These are phyloP conservation scores for Amazona ochrocephala DNA, from an alignment of 2,797 vertebrate genomes.

Conservation along the genomic window DNA sequence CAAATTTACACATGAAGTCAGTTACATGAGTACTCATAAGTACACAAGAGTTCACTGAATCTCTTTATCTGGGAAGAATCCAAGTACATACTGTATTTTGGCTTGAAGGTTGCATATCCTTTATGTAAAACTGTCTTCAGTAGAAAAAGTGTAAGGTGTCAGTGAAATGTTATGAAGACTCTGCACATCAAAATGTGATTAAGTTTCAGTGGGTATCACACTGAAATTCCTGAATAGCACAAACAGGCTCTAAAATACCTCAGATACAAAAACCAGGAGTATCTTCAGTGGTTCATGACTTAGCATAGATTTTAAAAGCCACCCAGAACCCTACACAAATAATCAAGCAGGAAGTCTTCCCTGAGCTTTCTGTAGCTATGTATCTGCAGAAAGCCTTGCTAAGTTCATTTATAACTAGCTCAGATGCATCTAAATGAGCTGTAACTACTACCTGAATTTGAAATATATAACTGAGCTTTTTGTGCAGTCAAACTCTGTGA, in stretches of 20 bases:
- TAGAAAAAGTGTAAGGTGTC: constrained; percentile 14
- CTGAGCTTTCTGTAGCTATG: not conserved
- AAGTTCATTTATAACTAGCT: not conserved
- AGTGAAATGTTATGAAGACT: not conserved
- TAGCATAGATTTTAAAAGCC: not conserved
- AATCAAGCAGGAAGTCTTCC: not conserved
- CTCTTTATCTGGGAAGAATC: not conserved
- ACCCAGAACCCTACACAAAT: not conserved
- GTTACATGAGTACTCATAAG: not conserved
- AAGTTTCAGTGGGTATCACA: not conserved
- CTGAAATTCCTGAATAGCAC: not conserved
- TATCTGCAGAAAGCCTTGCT: not conserved
- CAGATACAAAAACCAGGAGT: not conserved
- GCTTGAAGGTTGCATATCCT: not conserved
- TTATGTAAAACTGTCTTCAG: constrained; percentile 33
- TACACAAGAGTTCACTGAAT: not conserved
- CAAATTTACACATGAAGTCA: not conserved
- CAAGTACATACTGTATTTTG: not conserved
- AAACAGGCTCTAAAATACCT: not conserved
- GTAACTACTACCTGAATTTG: not conserved
- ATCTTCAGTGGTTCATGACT: not conserved
- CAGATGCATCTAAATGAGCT: not conserved
- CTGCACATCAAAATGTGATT: not conserved
- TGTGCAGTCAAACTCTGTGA: not conserved
- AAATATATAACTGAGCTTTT: not conserved